Conservation (phyloP, 1,140 invertebrate species). For the Orchestia grillus region DNA sequence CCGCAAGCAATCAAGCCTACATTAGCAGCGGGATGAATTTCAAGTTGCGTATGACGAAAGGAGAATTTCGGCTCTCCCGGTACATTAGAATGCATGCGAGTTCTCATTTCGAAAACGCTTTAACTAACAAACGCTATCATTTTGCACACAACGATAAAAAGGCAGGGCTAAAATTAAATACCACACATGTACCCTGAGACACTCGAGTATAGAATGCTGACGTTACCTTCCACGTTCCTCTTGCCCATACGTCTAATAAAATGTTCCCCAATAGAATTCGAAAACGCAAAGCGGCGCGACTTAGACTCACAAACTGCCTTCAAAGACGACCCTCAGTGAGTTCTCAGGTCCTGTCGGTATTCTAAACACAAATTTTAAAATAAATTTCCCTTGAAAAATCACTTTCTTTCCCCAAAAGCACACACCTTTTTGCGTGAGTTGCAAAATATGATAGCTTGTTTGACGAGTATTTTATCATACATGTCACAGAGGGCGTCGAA, state of each 20-base stretch:
- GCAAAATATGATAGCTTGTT: slow-evolving; percentile 99
- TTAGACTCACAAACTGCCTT: too few species aligned
- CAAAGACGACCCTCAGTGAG: too few species aligned
- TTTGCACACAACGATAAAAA: neutral
- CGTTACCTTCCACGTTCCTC: too few species aligned
- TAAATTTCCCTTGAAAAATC: too few species aligned
- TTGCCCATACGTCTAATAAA: too few species aligned
- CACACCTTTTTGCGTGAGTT: slow-evolving; percentile 97
- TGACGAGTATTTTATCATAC: slow-evolving; percentile 98
- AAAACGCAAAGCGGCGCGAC: too few species aligned
- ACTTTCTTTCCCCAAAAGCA: too few species aligned
- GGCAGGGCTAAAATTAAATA: neutral
- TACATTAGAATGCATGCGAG: too few species aligned
- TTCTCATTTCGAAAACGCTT: too few species aligned
- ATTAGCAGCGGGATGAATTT: neutral
- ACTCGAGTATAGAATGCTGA: neutral
- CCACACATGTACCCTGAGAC: neutral
- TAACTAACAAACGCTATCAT: neutral
- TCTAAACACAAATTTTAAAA: too few species aligned
- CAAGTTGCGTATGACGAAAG: neutral
- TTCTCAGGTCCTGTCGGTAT: too few species aligned
- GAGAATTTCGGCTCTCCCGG: neutral
- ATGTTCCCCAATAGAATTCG: too few species aligned
- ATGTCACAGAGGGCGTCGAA: slow-evolving; percentile 99
- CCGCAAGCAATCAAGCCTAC: neutral